Evolutionary conservation across 2,888 invertebrate genomes (phyloP).

Genomic region (Mantis religiosa): DNA sequence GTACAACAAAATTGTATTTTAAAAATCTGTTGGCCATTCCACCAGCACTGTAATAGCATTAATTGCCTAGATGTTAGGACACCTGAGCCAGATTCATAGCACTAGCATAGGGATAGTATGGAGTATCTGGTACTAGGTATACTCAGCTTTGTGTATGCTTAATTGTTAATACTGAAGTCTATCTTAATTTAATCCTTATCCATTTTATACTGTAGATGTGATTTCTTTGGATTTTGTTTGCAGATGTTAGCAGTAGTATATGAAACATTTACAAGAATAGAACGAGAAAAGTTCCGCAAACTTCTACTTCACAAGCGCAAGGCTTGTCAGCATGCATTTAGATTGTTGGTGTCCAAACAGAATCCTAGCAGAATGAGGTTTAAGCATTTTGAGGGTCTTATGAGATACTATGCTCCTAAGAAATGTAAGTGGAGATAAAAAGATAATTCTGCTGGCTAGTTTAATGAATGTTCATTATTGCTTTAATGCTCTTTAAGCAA

Average conservation of each 20-base stretch:
- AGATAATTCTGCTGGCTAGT: neutral
- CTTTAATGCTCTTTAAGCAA: neutral
- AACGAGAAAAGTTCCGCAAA: constrained; percentile 80
- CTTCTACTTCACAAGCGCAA: constrained; percentile 74
- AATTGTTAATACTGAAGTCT: too few species aligned
- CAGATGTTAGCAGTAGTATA: constrained; percentile 87
- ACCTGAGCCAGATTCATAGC: too few species aligned
- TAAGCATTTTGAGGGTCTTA: constrained; percentile 74
- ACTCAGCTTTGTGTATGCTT: too few species aligned
- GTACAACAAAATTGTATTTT: too few species aligned
- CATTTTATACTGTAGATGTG: too few species aligned
- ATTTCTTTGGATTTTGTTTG: neutral
- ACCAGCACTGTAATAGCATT: too few species aligned
- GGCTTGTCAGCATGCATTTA: constrained; percentile 77
- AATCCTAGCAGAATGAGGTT: constrained; percentile 64
- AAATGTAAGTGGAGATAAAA: constrained; percentile 51
- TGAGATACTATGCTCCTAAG: constrained; percentile 72
- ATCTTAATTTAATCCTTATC: too few species aligned
- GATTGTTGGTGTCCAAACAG: constrained; percentile 72
- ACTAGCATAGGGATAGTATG: too few species aligned
- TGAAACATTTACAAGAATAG: constrained; percentile 81
- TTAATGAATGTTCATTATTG: neutral
- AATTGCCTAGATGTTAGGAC: too few species aligned
- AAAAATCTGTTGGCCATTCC: too few species aligned
- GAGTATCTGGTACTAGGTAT: too few species aligned